A percentile compares a stretch with the other conserved stretches of the same genome.
Evolutionary conservation across 2,888 invertebrate genomes (phyloP).

Genomic region (Odontothrips loti): DNA sequence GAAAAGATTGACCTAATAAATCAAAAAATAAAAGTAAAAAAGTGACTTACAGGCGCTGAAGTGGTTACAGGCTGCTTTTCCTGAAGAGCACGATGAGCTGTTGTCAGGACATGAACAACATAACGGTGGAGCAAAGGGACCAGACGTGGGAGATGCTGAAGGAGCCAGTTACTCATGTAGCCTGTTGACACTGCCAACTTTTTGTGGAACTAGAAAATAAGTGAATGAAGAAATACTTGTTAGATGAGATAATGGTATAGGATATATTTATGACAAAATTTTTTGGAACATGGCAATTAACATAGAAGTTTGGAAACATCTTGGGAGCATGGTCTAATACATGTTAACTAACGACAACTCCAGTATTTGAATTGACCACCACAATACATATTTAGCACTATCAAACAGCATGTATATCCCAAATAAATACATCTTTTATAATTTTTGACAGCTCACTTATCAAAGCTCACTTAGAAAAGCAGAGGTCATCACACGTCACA

Average conservation of each 20-base stretch:
- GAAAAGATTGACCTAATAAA: background rate
- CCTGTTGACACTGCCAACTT: slow-evolving; percentile 68
- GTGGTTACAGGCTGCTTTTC: slow-evolving; percentile 34
- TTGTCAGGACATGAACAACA: slow-evolving; percentile 56
- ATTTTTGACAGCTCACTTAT: slow-evolving; percentile 9
- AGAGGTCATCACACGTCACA: slow-evolving; percentile 16
- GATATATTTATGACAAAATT: background rate
- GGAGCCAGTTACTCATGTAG: slow-evolving; percentile 77
- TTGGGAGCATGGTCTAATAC: background rate
- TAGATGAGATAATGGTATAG: background rate
- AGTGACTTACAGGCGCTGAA: background rate
- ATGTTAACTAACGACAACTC: background rate
- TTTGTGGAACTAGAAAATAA: slow-evolving; percentile 60
- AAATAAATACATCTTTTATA: background rate
- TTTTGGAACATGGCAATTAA: slow-evolving; percentile 17
- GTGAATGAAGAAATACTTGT: background rate
- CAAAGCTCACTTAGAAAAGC: slow-evolving; percentile 8
- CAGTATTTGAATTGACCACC: background rate
- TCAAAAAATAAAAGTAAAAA: background rate
- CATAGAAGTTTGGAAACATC: slow-evolving; percentile 14
- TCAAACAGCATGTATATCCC: background rate
- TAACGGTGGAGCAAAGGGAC: slow-evolving; percentile 72
- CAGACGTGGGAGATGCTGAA: slow-evolving; percentile 70
- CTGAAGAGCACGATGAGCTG: slow-evolving; percentile 52
- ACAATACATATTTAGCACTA: background rate